phyloP scores from a whole-genome alignment of 2,888 invertebrate genomes.

The Girardia tigrina region DNA sequence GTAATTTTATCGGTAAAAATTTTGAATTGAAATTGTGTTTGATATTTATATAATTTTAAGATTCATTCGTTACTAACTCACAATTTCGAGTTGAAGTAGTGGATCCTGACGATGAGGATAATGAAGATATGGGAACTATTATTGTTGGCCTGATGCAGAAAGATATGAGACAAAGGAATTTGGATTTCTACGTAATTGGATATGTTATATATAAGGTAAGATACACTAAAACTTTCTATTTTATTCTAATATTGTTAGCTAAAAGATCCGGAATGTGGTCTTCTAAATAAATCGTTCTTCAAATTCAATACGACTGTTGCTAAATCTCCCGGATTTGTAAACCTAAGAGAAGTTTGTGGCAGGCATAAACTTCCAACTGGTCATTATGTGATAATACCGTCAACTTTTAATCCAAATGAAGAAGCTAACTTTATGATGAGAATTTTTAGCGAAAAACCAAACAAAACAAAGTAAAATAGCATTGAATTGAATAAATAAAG shows the following conservation, averaged over 20 bases:
- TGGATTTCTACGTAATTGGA: background rate
- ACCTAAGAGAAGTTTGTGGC: constrained; percentile 76
- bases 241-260: too few species aligned
- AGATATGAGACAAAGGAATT: constrained; percentile 10
- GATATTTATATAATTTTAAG: too few species aligned
- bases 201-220: background rate
- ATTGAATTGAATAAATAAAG: too few species aligned
- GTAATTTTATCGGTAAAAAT: constrained; percentile 57
- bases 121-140: background rate
- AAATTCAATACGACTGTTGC: constrained; percentile 82
- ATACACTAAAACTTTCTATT: too few species aligned
- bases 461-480: background rate
- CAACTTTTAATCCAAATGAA: constrained; percentile 86
- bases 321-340: constrained; percentile 80
- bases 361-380: constrained; percentile 87
- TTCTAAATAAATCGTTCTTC: constrained; percentile 72
- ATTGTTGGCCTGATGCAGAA: constrained; percentile 18
- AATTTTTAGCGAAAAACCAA: constrained; percentile 68
- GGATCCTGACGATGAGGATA: background rate
- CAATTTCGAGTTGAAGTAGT: background rate
- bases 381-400: constrained; percentile 82
- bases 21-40: background rate
- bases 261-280: constrained; percentile 47
- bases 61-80: background rate
- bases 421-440: constrained; percentile 87